Percentiles rank a stretch among this genome's conserved stretches.
Conservation (phyloP, 2,797 vertebrate species). For the Gorsachius magnificus region DNA sequence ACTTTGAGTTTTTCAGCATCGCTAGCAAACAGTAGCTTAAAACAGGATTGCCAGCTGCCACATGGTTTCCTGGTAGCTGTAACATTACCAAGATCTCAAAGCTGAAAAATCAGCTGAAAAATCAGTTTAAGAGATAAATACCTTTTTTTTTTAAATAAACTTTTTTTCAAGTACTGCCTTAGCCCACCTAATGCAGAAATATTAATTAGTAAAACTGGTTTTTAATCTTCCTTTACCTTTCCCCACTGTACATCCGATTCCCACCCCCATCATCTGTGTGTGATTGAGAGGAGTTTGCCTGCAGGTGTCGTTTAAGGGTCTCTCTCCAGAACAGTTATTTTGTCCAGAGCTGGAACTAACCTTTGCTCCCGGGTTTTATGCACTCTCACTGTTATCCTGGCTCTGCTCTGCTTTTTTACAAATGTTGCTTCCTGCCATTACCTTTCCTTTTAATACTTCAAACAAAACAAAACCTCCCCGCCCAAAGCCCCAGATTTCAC, state of each 20-base stretch:
- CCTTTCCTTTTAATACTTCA: neutral
- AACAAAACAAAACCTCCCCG: neutral
- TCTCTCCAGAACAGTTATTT: neutral
- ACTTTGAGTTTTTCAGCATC: neutral
- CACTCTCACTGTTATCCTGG: rapidly evolving
- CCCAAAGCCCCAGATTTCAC: neutral
- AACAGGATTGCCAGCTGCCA: neutral
- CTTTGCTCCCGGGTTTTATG: neutral
- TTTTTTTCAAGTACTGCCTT: neutral
- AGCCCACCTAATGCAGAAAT: neutral
- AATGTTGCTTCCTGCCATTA: neutral
- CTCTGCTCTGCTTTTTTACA: neutral
- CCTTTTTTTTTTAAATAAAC: neutral
- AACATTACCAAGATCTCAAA: neutral
- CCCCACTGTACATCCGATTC: neutral
- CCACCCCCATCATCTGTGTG: neutral
- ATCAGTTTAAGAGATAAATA: neutral
- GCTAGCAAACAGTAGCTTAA: neutral
- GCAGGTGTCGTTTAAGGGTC: neutral
- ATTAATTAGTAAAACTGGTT: neutral
- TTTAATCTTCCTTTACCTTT: neutral
- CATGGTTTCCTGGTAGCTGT: neutral
- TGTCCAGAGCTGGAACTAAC: neutral
- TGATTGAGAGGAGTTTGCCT: neutral
- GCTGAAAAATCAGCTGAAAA: neutral